Conservation (phyloP, 2,888 invertebrate species). For the Mellilla xanthometata region DNA sequence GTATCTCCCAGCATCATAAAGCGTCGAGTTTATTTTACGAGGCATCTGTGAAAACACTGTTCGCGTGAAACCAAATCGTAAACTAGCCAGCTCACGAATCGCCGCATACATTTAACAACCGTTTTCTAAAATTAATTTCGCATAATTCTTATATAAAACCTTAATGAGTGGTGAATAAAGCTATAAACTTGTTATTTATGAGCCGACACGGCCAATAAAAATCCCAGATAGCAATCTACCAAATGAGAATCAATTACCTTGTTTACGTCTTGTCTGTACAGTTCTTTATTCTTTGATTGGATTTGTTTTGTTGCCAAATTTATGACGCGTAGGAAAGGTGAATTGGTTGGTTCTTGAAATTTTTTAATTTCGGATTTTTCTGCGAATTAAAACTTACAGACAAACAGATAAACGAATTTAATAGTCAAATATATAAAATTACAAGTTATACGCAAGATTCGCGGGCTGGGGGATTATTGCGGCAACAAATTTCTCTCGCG, state of each 20-base stretch:
- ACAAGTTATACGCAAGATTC: too few relatives aligned
- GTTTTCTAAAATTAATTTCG: conserved; percentile 77
- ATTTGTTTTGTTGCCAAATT: conserved; percentile 38
- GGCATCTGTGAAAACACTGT: conserved; percentile 18
- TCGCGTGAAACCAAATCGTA: conserved; percentile 41
- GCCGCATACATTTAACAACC: conserved; percentile 60
- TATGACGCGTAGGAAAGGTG: conserved; percentile 21
- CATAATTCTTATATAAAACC: conserved; percentile 73
- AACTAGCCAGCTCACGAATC: conserved; percentile 44
- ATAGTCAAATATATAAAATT: too few relatives aligned
- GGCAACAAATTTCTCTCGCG: too few relatives aligned
- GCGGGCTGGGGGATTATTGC: too few relatives aligned
- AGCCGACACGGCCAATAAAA: conserved; percentile 51
- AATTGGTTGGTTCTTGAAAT: too few relatives aligned
- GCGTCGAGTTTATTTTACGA: conserved; percentile 9
- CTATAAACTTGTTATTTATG: conserved; percentile 69
- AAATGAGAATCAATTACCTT: conserved; percentile 60
- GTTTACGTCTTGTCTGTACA: conserved; percentile 48
- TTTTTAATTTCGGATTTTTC: too few relatives aligned
- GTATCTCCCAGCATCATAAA: not conserved
- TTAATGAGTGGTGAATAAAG: conserved; percentile 78
- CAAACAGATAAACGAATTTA: too few relatives aligned
- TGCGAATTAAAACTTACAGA: too few relatives aligned
- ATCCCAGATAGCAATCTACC: conserved; percentile 50
- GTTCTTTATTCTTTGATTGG: conserved; percentile 32